phyloP scores from a whole-genome alignment of 2,113 vertebrate genomes.

The Acanthisitta chloris region DNA sequence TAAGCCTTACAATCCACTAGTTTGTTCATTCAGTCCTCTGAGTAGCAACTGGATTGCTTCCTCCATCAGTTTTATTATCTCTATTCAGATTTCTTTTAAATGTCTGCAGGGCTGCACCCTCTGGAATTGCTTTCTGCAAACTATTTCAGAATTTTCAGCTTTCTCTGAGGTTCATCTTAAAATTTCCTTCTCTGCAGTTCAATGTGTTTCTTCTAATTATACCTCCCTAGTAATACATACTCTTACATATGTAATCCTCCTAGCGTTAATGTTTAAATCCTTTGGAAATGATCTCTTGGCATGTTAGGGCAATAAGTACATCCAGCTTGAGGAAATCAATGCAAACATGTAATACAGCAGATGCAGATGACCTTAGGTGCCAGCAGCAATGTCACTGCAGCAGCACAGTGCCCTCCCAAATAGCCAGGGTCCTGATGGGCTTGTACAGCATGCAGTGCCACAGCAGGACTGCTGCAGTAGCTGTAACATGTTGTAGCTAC shows the following conservation, averaged over 20 bases:
- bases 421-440: not conserved
- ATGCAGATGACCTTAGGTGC: not conserved
- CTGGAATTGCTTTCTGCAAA: not conserved
- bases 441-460: not conserved
- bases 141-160: not conserved
- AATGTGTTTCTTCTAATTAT: conserved; percentile 22
- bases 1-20: not conserved
- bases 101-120: not conserved
- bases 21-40: not conserved
- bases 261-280: not conserved
- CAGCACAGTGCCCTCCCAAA: not conserved
- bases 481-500: not conserved
- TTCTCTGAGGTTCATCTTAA: not conserved
- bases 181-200: not conserved
- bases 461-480: not conserved
- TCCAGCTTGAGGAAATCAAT: not conserved
- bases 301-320: not conserved
- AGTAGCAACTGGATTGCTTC: not conserved
- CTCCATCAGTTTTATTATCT: not conserved
- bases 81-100: not conserved
- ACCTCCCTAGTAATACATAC: not conserved
- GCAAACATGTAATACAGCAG: not conserved
- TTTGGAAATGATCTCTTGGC: not conserved
- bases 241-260: not conserved
- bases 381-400: not conserved